Evolutionary conservation across 2,113 vertebrate species (phyloP).

Genomic region (Oenanthe oenanthe): DNA sequence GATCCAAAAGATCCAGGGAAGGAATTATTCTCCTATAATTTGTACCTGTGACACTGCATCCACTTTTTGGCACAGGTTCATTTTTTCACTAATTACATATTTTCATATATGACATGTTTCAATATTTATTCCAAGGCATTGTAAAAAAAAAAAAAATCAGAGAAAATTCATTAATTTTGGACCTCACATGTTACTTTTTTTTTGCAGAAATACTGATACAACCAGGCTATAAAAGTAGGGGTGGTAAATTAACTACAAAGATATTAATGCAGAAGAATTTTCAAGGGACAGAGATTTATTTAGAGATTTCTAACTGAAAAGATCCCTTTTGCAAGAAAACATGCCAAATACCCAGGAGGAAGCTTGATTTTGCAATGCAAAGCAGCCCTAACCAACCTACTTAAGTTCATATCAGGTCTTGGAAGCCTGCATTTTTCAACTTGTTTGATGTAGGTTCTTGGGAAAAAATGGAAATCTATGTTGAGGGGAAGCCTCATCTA

Average conservation of each 20-base stretch:
- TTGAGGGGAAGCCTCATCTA: neutral
- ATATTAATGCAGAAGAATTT: neutral
- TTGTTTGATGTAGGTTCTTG: neutral
- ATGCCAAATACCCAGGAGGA: neutral
- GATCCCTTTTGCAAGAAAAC: neutral
- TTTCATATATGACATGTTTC: neutral
- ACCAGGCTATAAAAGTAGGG: neutral
- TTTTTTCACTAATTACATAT: neutral
- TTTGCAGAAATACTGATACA: neutral
- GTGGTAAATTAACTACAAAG: neutral
- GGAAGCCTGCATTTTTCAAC: neutral
- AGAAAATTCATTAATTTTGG: neutral
- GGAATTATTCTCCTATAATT: neutral
- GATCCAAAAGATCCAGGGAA: neutral
- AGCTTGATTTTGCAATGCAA: neutral
- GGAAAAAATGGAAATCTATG: neutral
- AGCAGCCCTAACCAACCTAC: neutral
- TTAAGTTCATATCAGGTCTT: neutral
- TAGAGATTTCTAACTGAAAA: neutral
- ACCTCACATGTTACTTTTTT: neutral
- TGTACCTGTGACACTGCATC: rapidly evolving
- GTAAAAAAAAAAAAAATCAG: neutral
- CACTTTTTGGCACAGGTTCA: neutral
- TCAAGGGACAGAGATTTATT: neutral
- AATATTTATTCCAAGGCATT: neutral